A percentile compares a stretch with the other conserved stretches of the same genome.
These are phyloP conservation scores for Drosophila kokeensis DNA, from an alignment of 2,888 invertebrate species.

Conservation along the genomic window DNA sequence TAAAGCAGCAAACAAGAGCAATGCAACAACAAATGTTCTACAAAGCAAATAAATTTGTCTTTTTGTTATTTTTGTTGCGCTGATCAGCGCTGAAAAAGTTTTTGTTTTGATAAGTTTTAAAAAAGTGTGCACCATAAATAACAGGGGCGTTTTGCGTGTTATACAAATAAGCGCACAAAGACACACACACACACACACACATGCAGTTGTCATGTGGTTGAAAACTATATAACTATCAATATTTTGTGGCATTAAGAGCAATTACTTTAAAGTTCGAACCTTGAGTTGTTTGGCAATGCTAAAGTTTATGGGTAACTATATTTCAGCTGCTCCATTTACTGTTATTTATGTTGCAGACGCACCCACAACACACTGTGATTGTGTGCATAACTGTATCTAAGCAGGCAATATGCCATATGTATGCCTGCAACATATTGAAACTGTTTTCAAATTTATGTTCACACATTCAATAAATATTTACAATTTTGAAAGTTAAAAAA, in stretches of 20 bases:
- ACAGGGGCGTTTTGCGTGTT: constrained; percentile 57
- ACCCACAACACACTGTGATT: constrained; percentile 3
- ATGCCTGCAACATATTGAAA: background rate
- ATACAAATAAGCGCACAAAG: constrained; percentile 11
- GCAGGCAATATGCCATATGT: constrained; percentile 6
- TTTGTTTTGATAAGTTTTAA: constrained; percentile 68
- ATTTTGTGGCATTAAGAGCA: constrained; percentile 74
- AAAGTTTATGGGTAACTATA: constrained; percentile 65
- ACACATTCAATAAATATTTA: constrained; percentile 22
- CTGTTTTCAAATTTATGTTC: constrained; percentile 17
- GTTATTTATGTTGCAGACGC: constrained; percentile 54
- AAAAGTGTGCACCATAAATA: constrained; percentile 71
- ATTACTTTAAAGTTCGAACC: constrained; percentile 65
- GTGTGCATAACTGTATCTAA: background rate
- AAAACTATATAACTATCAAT: constrained; percentile 35
- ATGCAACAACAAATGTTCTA: constrained; percentile 21
- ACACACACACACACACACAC: constrained; percentile 6
- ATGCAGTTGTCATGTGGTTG: constrained; percentile 5
- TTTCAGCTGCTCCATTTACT: constrained; percentile 54
- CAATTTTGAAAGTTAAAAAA: background rate
- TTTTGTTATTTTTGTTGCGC: constrained; percentile 6
- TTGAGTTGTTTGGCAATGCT: constrained; percentile 52
- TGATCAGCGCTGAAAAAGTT: constrained; percentile 38
- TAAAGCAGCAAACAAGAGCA: background rate
- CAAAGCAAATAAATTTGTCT: constrained; percentile 29